phyloP scores from a whole-genome alignment of 1,140 invertebrate species.

The Helicoverpa zea region DNA sequence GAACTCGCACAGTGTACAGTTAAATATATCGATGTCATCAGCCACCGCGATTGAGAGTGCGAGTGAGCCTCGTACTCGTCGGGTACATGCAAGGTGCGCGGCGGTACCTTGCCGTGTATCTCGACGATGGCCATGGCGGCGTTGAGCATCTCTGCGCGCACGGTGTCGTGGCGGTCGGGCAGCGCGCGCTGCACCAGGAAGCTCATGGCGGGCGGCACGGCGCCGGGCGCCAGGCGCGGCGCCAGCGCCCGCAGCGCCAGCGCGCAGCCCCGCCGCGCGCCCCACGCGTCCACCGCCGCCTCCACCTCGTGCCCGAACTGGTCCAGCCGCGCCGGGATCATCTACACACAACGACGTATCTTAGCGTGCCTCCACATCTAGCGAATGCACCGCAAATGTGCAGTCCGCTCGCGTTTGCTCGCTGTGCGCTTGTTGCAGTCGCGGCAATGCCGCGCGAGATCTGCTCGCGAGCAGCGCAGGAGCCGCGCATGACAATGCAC shows the following conservation, averaged over 20 bases:
- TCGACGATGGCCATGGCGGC: constrained; percentile 97
- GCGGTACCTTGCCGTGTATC: constrained; percentile 94
- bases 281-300: constrained; percentile 95
- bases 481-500: too few species aligned
- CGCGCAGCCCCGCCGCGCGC: constrained; percentile 95
- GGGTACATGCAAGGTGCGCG: too few species aligned
- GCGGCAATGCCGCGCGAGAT: too few species aligned
- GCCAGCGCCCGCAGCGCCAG: constrained; percentile 93
- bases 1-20: too few species aligned
- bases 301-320: constrained; percentile 96
- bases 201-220: constrained; percentile 91
- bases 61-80: too few species aligned
- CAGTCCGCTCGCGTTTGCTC: too few species aligned
- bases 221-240: constrained; percentile 88
- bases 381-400: too few species aligned
- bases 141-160: constrained; percentile 96
- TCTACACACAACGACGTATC: constrained; percentile 74
- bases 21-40: too few species aligned
- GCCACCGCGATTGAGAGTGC: too few species aligned
- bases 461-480: too few species aligned
- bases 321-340: constrained; percentile 95
- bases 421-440: too few species aligned
- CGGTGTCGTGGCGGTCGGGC: constrained; percentile 93
- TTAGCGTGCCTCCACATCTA: constrained; percentile 44
- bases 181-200: constrained; percentile 96